Evolutionary conservation across 1,140 invertebrate genomes (phyloP).

Genomic region (Megalopta genalis): DNA sequence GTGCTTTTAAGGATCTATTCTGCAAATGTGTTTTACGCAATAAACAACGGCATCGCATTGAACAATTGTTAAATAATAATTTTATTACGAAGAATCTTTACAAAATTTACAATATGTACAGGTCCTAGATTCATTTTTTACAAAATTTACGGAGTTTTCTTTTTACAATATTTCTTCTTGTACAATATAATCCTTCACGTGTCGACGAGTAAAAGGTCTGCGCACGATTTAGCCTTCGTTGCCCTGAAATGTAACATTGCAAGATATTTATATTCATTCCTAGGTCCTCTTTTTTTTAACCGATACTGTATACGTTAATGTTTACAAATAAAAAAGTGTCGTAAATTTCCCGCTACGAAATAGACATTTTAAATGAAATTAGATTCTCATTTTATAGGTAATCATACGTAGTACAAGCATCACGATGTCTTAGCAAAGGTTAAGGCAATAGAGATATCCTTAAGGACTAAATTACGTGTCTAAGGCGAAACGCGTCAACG

Average conservation of each 20-base stretch:
- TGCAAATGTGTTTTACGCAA: background rate
- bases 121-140: constrained; percentile 46
- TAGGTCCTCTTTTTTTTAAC: background rate
- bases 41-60: background rate
- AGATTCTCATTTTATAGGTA: background rate
- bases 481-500: no score
- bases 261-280: background rate
- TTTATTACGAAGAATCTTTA: constrained; percentile 64
- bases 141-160: constrained; percentile 19
- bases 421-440: no score
- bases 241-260: constrained; percentile 71
- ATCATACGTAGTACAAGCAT: background rate
- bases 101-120: constrained; percentile 78
- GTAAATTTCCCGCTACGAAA: background rate
- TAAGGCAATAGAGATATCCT: no score
- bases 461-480: no score
- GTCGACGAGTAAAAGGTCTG: constrained; percentile 77
- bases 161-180: constrained; percentile 33
- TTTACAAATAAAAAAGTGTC: background rate
- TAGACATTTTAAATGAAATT: background rate
- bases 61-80: constrained; percentile 65
- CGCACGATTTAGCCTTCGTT: constrained; percentile 80
- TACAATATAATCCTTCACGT: constrained; percentile 60
- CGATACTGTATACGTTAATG: background rate
- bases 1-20: constrained; percentile 38